Percentiles rank a stretch among this genome's conserved stretches.
phyloP scores from a whole-genome alignment of 2,888 invertebrate species.

The Ornithoptera alexandrae region DNA sequence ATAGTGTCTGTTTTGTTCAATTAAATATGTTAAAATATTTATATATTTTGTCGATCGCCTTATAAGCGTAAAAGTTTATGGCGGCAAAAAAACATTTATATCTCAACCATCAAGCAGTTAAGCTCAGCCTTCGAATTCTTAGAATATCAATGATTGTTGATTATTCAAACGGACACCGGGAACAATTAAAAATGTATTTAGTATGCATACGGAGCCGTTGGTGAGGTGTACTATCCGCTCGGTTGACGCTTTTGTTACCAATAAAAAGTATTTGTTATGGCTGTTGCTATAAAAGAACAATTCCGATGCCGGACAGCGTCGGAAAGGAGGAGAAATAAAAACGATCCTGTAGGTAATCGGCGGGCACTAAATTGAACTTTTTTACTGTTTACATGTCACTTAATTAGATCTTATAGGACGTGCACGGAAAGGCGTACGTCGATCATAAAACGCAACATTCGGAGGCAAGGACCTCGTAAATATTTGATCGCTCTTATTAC shows the following conservation, averaged over 20 bases:
- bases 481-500: slow-evolving; percentile 29
- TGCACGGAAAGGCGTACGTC: slow-evolving; percentile 41
- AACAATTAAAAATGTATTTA: slow-evolving; percentile 72
- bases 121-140: slow-evolving; percentile 45
- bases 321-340: slow-evolving; percentile 48
- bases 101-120: slow-evolving; percentile 22
- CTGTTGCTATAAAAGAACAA: slow-evolving; percentile 51
- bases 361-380: slow-evolving; percentile 53
- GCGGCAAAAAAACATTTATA: slow-evolving; percentile 19
- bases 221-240: slow-evolving; percentile 49
- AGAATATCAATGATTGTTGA: slow-evolving; percentile 61
- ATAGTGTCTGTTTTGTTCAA: neutral
- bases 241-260: slow-evolving; percentile 60
- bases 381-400: slow-evolving; percentile 60
- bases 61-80: slow-evolving; percentile 20
- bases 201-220: slow-evolving; percentile 55
- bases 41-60: slow-evolving; percentile 8
- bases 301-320: slow-evolving; percentile 58
- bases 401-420: slow-evolving; percentile 55
- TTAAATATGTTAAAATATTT: neutral
- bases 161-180: slow-evolving; percentile 53
- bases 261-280: slow-evolving; percentile 64
- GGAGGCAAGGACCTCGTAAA: slow-evolving; percentile 39
- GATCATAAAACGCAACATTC: slow-evolving; percentile 35
- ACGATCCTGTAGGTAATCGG: slow-evolving; percentile 52